Conservation (phyloP, 2,888 invertebrate genomes). For the Eupithecia tripunctaria region DNA sequence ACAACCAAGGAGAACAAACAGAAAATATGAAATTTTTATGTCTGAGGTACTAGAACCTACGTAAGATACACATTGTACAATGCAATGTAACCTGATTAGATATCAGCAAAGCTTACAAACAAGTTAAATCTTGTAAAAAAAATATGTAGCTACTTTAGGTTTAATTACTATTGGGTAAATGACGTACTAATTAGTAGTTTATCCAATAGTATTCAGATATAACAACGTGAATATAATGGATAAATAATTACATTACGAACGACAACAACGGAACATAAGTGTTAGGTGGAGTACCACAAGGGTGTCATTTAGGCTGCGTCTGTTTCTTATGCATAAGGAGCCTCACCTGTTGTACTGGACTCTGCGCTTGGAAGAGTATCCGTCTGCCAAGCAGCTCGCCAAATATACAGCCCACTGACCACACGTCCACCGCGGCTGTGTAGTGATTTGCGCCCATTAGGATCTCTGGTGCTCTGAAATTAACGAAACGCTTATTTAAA, state of each 20-base stretch:
- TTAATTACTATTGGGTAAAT: too few species aligned
- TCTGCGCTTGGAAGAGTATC: conserved; percentile 99
- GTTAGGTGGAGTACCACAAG: conserved; percentile 8
- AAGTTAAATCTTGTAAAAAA: neutral
- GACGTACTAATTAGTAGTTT: too few species aligned
- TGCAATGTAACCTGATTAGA: neutral
- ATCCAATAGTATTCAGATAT: neutral
- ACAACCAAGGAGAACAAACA: too few species aligned
- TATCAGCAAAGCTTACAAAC: neutral
- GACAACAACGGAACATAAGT: neutral
- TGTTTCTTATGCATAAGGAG: conserved; percentile 1
- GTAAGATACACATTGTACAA: neutral
- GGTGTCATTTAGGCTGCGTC: neutral
- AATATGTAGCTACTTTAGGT: neutral
- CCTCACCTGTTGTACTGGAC: conserved; percentile 95
- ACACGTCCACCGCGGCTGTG: conserved; percentile 98
- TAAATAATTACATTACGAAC: neutral
- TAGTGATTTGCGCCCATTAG: conserved; percentile 99
- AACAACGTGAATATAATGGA: neutral
- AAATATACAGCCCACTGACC: conserved; percentile 99
- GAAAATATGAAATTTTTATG: too few species aligned
- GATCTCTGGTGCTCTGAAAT: conserved; percentile 96
- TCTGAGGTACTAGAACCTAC: neutral
- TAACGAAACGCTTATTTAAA: neutral
- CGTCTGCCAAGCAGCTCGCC: conserved; percentile 97